These are phyloP conservation scores for Gallinago undulata DNA, from an alignment of 2,113 vertebrate genomes.

Conservation along the genomic window DNA sequence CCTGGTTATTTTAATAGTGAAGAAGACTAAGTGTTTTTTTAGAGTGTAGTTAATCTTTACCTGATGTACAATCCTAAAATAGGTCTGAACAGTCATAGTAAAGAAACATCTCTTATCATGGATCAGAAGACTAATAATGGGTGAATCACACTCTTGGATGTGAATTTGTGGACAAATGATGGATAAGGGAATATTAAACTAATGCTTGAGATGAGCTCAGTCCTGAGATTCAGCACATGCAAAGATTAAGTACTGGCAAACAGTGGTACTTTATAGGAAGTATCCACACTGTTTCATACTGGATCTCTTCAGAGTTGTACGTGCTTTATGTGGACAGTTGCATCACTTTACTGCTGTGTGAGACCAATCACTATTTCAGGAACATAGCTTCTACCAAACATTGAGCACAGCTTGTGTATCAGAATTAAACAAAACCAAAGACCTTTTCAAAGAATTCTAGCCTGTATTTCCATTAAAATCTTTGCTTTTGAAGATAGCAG, in stretches of 20 bases:
- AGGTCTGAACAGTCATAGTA: not conserved
- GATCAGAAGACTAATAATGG: not conserved
- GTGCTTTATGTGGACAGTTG: not conserved
- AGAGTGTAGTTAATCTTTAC: not conserved
- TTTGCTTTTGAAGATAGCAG: not conserved
- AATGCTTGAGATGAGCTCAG: not conserved
- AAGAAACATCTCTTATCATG: not conserved
- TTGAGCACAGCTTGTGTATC: not conserved
- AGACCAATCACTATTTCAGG: not conserved
- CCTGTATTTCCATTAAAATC: not conserved
- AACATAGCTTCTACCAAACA: not conserved
- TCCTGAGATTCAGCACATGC: not conserved
- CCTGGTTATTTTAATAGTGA: not conserved
- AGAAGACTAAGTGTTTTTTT: not conserved
- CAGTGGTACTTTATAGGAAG: not conserved
- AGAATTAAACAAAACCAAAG: not conserved
- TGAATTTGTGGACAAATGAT: not conserved
- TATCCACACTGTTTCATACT: fast-evolving
- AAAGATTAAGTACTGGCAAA: not conserved
- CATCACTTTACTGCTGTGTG: not conserved
- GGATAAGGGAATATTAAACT: not conserved
- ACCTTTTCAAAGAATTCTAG: not conserved
- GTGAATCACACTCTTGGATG: not conserved
- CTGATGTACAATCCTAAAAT: not conserved
- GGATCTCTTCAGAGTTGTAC: not conserved